These are phyloP conservation scores for Pedetes capensis DNA, from an alignment of 2,113 vertebrate genomes.

Conservation along the genomic window DNA sequence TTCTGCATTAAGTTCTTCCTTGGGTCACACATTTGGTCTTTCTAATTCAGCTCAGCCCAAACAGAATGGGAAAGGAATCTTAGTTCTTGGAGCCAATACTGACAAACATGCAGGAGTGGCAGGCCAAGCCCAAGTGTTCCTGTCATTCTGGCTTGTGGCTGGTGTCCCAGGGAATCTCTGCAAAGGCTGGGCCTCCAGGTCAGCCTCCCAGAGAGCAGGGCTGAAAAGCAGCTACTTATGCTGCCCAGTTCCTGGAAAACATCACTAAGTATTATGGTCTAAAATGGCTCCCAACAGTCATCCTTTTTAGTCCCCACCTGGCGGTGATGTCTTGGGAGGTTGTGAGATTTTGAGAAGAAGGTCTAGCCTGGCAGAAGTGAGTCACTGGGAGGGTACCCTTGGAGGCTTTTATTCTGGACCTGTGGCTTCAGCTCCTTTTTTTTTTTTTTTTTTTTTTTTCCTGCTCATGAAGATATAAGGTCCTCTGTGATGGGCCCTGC, in stretches of 20 bases:
- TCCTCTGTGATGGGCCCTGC: no score
- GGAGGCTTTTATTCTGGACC: no score
- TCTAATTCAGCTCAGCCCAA: not conserved
- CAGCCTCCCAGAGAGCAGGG: not conserved
- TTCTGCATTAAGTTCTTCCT: not conserved
- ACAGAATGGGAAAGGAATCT: not conserved
- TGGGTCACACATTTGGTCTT: constrained; percentile 11
- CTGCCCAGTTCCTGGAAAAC: constrained; percentile 7
- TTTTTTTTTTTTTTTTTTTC: no score
- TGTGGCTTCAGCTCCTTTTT: no score
- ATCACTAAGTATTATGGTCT: no score
- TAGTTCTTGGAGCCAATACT: not conserved
- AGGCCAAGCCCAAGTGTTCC: not conserved
- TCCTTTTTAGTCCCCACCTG: no score
- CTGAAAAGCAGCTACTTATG: not conserved
- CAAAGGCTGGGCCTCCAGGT: not conserved
- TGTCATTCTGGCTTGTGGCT: not conserved
- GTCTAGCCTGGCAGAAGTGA: no score
- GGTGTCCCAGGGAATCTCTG: not conserved
- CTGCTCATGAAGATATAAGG: no score
- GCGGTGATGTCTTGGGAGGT: no score
- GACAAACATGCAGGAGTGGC: not conserved
- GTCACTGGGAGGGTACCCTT: no score
- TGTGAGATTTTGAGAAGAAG: no score
- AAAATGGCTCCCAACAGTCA: no score